Base-by-base conservation (phyloP, 2,888 invertebrate species). In the Agrochola litura region DNA sequence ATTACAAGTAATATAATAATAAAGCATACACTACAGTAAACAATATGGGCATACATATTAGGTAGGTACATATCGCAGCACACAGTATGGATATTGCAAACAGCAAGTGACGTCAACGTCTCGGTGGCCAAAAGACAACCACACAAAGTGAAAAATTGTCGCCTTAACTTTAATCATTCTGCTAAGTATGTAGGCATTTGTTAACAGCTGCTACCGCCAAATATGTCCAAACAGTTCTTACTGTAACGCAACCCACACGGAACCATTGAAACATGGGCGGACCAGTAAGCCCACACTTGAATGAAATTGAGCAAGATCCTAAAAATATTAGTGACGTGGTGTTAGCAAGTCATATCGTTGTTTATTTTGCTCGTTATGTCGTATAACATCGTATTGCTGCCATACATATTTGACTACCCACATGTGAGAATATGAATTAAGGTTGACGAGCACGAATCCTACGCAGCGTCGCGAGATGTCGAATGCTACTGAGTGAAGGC, bases 281-380 rank as follows among this genome's bases (percentile, higher is more conserved):
- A 94, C 95, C 88, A 91, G 95, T 94, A 89, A 91, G 86, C 94
- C 93, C 92, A 94, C 93, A 93, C 93, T 91, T 91, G 82, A 89
- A 87, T 85, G 71, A 82, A 88, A 88, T 92, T 93, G 91, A 92
- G 91, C 90, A 94, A 94, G 87, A 90, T 83, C 88, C 91, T 92
- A 92, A 94, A 93, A 91, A 92, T 92, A 92, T 92, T 91, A 88
- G 82, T 94, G 93, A 94, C 93, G 92, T 90, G 90, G 92, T 91
- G 41, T 87, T 86, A 90, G 89, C 87, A 86, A 89, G 82, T 86
- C 80, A 73, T 84, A 82, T 76, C 80, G 77, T 84, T 91, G 87
- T 91, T 90, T 90, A 87, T 89, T 88, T 90, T 90, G 77, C 85
- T 80, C 84, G 78, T 79, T 81, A 77, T 84, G 81, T 76, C 74